Evolutionary conservation across 2,797 vertebrate genomes (phyloP).

Genomic region (Tachyglossus aculeatus): DNA sequence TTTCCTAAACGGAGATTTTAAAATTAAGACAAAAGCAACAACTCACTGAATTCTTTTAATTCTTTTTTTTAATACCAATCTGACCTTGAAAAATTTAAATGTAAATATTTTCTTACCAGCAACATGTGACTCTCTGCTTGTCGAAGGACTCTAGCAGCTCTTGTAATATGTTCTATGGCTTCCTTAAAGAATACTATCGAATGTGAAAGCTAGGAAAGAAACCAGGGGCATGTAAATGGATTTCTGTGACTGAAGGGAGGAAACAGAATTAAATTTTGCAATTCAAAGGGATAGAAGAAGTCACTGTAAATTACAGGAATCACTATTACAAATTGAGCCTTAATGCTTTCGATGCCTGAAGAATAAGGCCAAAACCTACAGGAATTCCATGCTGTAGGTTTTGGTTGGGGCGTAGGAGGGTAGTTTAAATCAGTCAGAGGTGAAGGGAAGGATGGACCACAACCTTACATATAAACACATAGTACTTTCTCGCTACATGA

Average conservation of each 20-base stretch:
- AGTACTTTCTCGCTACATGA: too few species aligned
- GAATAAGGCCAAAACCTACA: too few species aligned
- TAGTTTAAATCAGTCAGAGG: too few species aligned
- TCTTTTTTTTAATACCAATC: background rate
- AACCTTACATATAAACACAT: too few species aligned
- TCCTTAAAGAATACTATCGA: constrained; percentile 70
- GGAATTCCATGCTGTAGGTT: too few species aligned
- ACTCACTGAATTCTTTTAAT: background rate
- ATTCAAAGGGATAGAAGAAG: background rate
- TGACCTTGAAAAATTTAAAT: background rate
- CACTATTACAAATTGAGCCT: too few species aligned
- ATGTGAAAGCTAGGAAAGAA: constrained; percentile 37
- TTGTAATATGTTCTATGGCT: constrained; percentile 64
- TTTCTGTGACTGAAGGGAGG: background rate
- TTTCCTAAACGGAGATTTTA: background rate
- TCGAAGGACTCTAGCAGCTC: constrained; percentile 67
- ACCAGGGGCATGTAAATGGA: background rate
- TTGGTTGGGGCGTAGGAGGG: too few species aligned
- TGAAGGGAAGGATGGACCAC: too few species aligned
- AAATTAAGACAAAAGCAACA: background rate
- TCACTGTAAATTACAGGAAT: background rate
- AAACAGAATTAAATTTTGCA: background rate
- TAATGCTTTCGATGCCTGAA: too few species aligned
- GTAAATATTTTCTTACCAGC: constrained; percentile 52
- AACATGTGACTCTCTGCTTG: constrained; percentile 66